Percentiles rank a stretch among this genome's conserved stretches.
phyloP scores from a whole-genome alignment of 2,888 invertebrate genomes.

The Elysia crispata region DNA sequence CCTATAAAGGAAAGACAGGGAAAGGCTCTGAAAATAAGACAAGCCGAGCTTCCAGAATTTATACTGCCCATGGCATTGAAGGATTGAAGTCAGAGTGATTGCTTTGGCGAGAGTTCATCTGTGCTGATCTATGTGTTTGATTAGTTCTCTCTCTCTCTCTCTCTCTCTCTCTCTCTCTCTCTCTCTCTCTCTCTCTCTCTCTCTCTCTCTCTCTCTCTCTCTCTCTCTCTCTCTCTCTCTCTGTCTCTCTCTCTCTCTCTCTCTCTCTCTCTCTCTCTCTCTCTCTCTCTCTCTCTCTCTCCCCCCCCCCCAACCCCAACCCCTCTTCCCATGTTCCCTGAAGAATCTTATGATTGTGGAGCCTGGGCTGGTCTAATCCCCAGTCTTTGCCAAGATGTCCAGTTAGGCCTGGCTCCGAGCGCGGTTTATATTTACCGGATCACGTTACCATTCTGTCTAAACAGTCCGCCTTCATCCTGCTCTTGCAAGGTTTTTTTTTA shows the following conservation, averaged over 20 bases:
- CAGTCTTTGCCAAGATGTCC: too few relatives aligned
- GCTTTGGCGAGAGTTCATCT: not conserved
- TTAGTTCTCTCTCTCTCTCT: not conserved
- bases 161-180: slow-evolving; percentile 9
- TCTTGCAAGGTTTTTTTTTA: too few relatives aligned
- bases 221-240: not conserved
- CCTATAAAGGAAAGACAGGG: too few relatives aligned
- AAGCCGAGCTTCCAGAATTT: too few relatives aligned
- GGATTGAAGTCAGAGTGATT: not conserved
- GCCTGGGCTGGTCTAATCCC: too few relatives aligned
- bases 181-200: slow-evolving; percentile 38
- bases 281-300: slow-evolving; percentile 39
- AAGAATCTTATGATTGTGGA: too few relatives aligned
- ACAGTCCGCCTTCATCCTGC: too few relatives aligned
- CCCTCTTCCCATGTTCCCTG: not conserved
- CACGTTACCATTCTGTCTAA: too few relatives aligned
- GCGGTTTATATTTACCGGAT: too few relatives aligned
- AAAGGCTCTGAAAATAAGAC: too few relatives aligned
- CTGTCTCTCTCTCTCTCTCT: not conserved
- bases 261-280: slow-evolving; percentile 37
- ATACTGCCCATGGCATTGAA: not conserved
- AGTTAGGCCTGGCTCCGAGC: too few relatives aligned
- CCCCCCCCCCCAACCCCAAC: not conserved
- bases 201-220: slow-evolving; percentile 39
- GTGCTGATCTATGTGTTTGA: too few relatives aligned